Evolutionary conservation across 2,888 invertebrate genomes (phyloP), one percentile per base, ranked within the genome.

Genomic region (Lepas anatifera): DNA sequence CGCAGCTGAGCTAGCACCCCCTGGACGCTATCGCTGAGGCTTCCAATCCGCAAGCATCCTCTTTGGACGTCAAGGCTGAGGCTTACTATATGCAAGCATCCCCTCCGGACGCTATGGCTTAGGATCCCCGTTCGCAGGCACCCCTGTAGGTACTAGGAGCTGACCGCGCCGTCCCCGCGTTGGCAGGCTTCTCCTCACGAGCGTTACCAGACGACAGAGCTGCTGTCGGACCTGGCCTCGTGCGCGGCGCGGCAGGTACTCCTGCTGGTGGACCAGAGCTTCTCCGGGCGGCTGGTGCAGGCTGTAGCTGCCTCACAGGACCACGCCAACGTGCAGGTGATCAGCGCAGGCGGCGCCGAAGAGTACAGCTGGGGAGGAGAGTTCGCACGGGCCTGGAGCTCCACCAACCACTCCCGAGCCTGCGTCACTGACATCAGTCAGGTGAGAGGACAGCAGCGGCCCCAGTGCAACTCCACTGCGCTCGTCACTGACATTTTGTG

Each of bases 221-320:
- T 84, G 69, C 76, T 82, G 68, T 76, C 78, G 0, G 84, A 84
- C 74, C 76, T 82, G 8, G 75, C 78, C 1, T 76, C 78, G 39
- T 84, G 84, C 74, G 74, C 77, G 43, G 83, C 83, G 0, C 77
- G 79, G 3, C 78, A 81, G 46, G 80, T 83, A 22, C 77, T 81
- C 50, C 72, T 83, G 18, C 75, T 84, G 7, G 80, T 79, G 3
- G 84, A 84, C 74, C 82, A 83, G 75, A 81, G 81, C 74, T 82
- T 80, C 74, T 78, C 81, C 2, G 81, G 80, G 3, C 77, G 79
- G 72, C 72, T 81, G 25, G 77, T 78, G 22, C 76, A 77, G 32
- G 78, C 77, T 16, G 76, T 81, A 68, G 74, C 76, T 58, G 69
- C 76, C 48, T 79, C 80, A 0, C 68, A 72, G 37, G 73, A 75